A percentile compares a stretch with the other conserved stretches of the same genome.
phyloP scores from a whole-genome alignment of 1,140 invertebrate genomes.

The Sesamia nonagrioides region DNA sequence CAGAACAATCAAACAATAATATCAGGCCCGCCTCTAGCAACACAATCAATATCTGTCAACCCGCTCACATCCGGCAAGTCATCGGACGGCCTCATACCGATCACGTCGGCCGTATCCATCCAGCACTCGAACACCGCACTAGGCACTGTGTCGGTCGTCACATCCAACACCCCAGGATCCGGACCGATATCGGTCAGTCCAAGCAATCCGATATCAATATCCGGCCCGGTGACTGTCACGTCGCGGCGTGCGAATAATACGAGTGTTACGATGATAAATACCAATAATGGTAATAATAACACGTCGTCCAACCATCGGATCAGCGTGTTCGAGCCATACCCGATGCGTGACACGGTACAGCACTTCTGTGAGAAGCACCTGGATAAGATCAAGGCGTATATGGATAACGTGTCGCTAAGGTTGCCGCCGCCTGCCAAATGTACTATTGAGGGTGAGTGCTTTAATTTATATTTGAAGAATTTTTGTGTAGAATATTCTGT shows the following conservation, averaged over 20 bases:
- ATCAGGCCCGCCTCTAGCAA: constrained; percentile 68
- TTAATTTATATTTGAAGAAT: not conserved
- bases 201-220: constrained; percentile 83
- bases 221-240: constrained; percentile 89
- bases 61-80: constrained; percentile 79
- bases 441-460: constrained; percentile 93
- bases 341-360: constrained; percentile 95
- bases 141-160: constrained; percentile 80
- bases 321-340: constrained; percentile 95
- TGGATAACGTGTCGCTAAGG: constrained; percentile 94
- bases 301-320: constrained; percentile 90
- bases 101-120: constrained; percentile 76
- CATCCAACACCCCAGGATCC: constrained; percentile 60
- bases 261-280: constrained; percentile 91
- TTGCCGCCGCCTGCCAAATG: constrained; percentile 96
- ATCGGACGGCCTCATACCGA: constrained; percentile 72
- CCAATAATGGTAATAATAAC: constrained; percentile 81
- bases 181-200: constrained; percentile 65
- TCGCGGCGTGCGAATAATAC: constrained; percentile 90
- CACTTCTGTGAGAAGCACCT: constrained; percentile 98
- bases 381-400: constrained; percentile 96
- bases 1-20: constrained; percentile 70
- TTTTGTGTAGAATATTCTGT: no score
- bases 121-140: constrained; percentile 80
- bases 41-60: constrained; percentile 82